Evolutionary conservation across 2,113 vertebrate genomes (phyloP).

Genomic region (Crocuta crocuta): DNA sequence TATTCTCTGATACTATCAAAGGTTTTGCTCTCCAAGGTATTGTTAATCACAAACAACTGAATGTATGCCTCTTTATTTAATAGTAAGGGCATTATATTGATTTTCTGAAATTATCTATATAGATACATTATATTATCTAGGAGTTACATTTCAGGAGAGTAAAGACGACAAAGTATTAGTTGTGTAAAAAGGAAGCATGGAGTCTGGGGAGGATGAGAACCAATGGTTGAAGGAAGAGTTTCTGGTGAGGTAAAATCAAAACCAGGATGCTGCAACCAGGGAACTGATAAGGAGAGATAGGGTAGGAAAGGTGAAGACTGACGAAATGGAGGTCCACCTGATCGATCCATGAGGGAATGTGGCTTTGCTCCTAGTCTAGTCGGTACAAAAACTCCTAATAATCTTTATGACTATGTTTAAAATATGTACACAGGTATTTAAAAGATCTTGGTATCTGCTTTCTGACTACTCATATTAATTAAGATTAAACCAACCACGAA

Average conservation of each 20-base stretch:
- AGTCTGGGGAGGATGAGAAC: neutral
- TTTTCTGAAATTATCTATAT: neutral
- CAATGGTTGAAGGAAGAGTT: neutral
- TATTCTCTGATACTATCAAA: neutral
- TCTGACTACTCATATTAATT: neutral
- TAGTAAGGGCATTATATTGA: neutral
- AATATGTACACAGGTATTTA: neutral
- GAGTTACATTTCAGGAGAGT: neutral
- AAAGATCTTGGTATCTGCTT: constrained; percentile 29
- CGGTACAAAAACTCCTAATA: neutral
- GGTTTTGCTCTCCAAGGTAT: neutral
- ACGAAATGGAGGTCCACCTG: neutral
- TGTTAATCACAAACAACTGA: neutral
- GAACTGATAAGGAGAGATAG: neutral
- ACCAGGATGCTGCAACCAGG: neutral
- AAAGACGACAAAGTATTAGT: neutral
- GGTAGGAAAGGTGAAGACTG: neutral
- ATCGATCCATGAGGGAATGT: neutral
- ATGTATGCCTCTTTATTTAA: neutral
- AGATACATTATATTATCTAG: neutral
- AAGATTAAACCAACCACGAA: neutral
- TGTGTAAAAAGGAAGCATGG: neutral
- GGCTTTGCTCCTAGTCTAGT: neutral
- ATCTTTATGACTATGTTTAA: neutral
- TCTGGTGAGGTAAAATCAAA: neutral